phyloP scores from a whole-genome alignment of 2,888 invertebrate species.

The Magallana nippona region DNA sequence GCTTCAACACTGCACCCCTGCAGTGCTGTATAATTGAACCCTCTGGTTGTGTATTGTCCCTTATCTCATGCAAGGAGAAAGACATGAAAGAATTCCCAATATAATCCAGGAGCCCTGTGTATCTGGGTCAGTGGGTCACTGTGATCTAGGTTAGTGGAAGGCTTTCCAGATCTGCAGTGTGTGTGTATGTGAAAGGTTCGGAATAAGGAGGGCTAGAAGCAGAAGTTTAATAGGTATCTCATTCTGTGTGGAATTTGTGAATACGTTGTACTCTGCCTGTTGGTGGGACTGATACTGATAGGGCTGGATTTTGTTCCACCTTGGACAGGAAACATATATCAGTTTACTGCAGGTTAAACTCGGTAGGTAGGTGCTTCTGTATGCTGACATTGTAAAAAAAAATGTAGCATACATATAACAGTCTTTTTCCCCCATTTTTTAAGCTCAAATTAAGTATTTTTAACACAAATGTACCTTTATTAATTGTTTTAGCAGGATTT shows the following conservation, averaged over 20 bases:
- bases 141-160: conserved; percentile 39
- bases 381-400: no score
- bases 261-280: no score
- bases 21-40: neutral
- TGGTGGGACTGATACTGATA: no score
- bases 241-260: no score
- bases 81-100: conserved; percentile 6
- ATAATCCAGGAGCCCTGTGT: conserved; percentile 7
- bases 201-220: neutral
- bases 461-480: no score
- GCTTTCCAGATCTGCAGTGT: neutral
- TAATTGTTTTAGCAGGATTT: no score
- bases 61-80: conserved; percentile 3
- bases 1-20: neutral
- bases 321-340: no score
- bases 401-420: no score
- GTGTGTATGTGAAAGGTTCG: neutral
- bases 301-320: neutral
- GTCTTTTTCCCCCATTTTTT: no score
- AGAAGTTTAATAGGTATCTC: neutral
- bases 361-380: no score
- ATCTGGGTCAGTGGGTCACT: conserved; percentile 35
- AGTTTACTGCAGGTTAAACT: no score
- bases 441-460: no score
- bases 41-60: neutral